Evolutionary conservation across 2,797 vertebrate species (phyloP), one percentile per base, ranked within the genome.

Genomic region (Spinus pinus): DNA sequence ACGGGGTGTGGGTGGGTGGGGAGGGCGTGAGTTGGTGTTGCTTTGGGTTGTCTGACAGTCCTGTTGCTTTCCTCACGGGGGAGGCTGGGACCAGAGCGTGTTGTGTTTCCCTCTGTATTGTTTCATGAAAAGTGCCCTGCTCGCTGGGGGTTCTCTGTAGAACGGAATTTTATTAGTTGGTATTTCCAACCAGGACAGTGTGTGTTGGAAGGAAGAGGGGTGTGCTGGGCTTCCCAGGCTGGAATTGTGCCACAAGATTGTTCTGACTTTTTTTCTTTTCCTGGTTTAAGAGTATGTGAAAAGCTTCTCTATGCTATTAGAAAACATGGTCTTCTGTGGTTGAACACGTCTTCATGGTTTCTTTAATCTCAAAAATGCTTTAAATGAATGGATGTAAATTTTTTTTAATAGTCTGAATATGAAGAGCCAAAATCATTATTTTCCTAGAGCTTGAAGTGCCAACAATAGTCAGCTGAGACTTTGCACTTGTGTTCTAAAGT

Each of bases 361-460:
- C 96, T 97, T 97, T 97, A 97, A 97, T 96, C 96, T 97, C 67
- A 69, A 93, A 95, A 98, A 97, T 96, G 87, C 87, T 80, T 96
- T 95, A 93, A 97, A 97, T 96, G 96, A 98, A 97, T 92, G 95
- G 96, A 96, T 97, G 96, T 97, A 97, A 97, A 96, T 96, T 97
- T 88, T 96, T 83, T 96, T 97, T 96, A 96, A 97, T 96, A 95
- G 95, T 94, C 94, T 97, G 96, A 96, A 95, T 86, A 56, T 4
- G 74, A 96, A 95, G 96, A 97, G 97, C 98, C 97, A 98, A 97
- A 97, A 72, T 94, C 87, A 96, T 98, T 97, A 97, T 97, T 97
- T 98, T 97, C 77, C 90, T 96, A 96, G 90, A 96, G 86, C 69
- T 80, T 85, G 88, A 90, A 82, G 88, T 97, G 97, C 97, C 97